phyloP scores from a whole-genome alignment of 2,113 vertebrate species.

The Athene noctua region DNA sequence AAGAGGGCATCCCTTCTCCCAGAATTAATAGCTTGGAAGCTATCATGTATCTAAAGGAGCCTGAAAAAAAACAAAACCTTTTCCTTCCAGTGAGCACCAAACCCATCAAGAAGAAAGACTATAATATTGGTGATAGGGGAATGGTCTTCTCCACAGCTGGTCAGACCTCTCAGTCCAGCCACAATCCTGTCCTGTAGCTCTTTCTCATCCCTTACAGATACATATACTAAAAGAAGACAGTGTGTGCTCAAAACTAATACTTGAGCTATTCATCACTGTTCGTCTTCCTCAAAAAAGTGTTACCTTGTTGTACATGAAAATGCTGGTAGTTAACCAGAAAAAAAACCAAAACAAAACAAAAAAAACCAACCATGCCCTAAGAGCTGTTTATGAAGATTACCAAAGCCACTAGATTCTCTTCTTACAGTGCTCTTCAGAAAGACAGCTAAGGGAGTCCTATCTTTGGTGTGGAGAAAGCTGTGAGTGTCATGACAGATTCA shows the following conservation, averaged over 20 bases:
- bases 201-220: background rate
- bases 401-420: background rate
- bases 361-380: background rate
- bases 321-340: background rate
- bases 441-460: background rate
- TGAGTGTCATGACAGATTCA: conserved; percentile 1
- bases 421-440: background rate
- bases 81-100: background rate
- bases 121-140: background rate
- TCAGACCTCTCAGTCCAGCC: background rate
- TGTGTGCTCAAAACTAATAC: background rate
- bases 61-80: background rate
- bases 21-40: background rate
- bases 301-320: background rate
- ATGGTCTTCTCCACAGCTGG: background rate
- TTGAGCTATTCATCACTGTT: background rate
- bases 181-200: background rate
- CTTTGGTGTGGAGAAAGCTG: background rate
- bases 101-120: background rate
- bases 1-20: background rate
- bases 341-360: background rate
- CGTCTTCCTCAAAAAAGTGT: background rate
- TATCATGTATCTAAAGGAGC: background rate
- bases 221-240: background rate
- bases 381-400: background rate